Percentiles rank a stretch among this genome's conserved stretches.
Conservation (phyloP, 2,888 invertebrate species). For the Heteropelma amictum region DNA sequence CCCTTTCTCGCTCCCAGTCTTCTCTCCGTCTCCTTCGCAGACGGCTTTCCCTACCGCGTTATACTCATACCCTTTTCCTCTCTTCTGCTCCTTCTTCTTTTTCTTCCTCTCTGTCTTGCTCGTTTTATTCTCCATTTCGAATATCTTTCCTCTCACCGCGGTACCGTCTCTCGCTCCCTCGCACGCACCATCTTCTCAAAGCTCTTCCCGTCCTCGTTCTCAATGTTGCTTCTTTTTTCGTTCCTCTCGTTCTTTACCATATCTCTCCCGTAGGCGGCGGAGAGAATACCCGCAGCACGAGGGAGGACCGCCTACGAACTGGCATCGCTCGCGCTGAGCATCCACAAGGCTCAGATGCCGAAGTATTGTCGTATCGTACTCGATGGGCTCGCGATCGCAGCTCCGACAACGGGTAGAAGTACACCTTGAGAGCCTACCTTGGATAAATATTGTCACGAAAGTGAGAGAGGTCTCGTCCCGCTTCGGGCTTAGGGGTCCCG, state of each 20-base stretch:
- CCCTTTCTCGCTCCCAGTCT: conserved; percentile 47
- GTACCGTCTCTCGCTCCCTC: conserved; percentile 8
- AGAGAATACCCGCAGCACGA: conserved; percentile 38
- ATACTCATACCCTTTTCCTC: conserved; percentile 21
- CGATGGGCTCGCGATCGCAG: conserved; percentile 38
- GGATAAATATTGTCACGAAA: conserved; percentile 54
- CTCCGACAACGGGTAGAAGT: conserved; percentile 22
- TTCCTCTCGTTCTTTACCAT: conserved; percentile 29
- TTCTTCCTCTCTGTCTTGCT: background rate
- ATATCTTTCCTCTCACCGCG: conserved; percentile 43
- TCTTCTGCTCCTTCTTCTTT: conserved; percentile 28
- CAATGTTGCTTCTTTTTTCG: conserved; percentile 12
- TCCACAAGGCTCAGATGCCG: conserved; percentile 62
- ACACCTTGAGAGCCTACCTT: conserved; percentile 22
- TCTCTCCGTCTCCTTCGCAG: conserved; percentile 51
- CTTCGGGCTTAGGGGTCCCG: conserved; percentile 74
- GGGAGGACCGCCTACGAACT: conserved; percentile 57
- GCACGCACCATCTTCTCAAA: too few relatives aligned
- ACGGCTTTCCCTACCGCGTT: conserved; percentile 31
- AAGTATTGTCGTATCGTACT: conserved; percentile 64
- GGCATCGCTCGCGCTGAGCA: conserved; percentile 44
- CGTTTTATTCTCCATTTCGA: conserved; percentile 28
- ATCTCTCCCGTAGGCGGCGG: conserved; percentile 51
- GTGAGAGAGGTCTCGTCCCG: conserved; percentile 70
- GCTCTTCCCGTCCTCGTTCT: background rate